Conservation (phyloP, 2,888 invertebrate species). For the Petrophora chlorosata region DNA sequence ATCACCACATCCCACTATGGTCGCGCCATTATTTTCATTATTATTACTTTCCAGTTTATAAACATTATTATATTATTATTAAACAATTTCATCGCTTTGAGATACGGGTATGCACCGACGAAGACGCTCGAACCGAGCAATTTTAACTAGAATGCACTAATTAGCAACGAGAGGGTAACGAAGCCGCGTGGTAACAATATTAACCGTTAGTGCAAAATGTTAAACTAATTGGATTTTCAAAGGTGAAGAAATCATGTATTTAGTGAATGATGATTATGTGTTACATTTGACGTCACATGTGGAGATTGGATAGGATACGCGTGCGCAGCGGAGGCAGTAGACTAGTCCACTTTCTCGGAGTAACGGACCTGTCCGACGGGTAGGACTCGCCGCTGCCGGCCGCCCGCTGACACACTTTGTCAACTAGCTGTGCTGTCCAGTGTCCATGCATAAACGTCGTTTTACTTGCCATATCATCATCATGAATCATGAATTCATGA, state of each 20-base stretch:
- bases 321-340: conserved; percentile 27
- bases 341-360: conserved; percentile 56
- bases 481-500: no score
- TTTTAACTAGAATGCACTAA: conserved; percentile 56
- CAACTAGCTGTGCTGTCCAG: conserved; percentile 6
- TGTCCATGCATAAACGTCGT: no score
- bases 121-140: conserved; percentile 35
- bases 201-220: conserved; percentile 54
- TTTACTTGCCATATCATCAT: no score
- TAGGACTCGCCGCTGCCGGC: conserved; percentile 38
- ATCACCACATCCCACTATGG: conserved; percentile 42
- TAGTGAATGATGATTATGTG: conserved; percentile 25
- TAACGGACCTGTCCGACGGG: conserved; percentile 49
- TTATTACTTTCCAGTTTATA: conserved; percentile 29
- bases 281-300: conserved; percentile 20
- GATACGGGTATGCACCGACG: conserved; percentile 40
- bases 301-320: conserved; percentile 35
- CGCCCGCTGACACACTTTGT: conserved; percentile 44
- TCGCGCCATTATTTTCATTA: conserved; percentile 39
- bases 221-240: conserved; percentile 48
- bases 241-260: conserved; percentile 19
- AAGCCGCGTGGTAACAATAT: conserved; percentile 46
- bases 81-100: conserved; percentile 15
- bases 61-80: conserved; percentile 21
- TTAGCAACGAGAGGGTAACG: conserved; percentile 52